Conservation (phyloP, 2,888 invertebrate genomes). For the Andrena praecox region DNA sequence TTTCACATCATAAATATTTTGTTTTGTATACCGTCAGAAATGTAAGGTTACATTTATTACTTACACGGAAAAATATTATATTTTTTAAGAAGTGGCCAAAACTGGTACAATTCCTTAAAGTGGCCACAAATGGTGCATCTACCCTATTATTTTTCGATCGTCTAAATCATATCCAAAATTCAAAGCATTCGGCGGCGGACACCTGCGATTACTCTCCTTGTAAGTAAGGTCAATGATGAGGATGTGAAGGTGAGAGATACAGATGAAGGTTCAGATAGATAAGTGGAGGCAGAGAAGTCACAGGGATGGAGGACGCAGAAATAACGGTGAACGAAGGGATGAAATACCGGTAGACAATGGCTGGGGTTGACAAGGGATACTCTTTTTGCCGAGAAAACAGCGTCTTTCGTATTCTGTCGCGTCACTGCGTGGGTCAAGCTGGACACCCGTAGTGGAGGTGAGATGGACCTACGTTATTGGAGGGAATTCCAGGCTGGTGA, state of each 20-base stretch:
- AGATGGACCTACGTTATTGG: constrained; percentile 47
- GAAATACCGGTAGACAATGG: constrained; percentile 41
- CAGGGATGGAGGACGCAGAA: not conserved
- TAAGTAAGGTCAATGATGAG: not conserved
- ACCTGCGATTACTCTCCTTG: too few species aligned
- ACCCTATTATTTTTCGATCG: too few species aligned
- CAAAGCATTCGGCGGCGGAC: too few species aligned
- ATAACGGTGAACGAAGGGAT: not conserved
- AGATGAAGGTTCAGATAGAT: not conserved
- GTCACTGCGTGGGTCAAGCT: constrained; percentile 21
- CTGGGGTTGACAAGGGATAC: constrained; percentile 24
- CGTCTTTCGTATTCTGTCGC: constrained; percentile 41
- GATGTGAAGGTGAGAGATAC: not conserved
- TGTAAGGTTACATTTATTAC: too few species aligned
- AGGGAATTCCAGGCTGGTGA: constrained; percentile 18
- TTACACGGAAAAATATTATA: too few species aligned
- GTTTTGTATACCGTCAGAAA: too few species aligned
- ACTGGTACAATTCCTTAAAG: too few species aligned
- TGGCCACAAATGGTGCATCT: too few species aligned
- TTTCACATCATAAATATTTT: too few species aligned
- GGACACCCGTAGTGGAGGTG: constrained; percentile 28
- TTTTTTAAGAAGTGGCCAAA: too few species aligned
- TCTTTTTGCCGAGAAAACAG: constrained; percentile 11
- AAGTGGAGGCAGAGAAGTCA: not conserved
- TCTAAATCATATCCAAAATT: too few species aligned